These are phyloP conservation scores for Thalassophryne amazonica DNA, from an alignment of 2,797 vertebrate genomes.

Conservation along the genomic window DNA sequence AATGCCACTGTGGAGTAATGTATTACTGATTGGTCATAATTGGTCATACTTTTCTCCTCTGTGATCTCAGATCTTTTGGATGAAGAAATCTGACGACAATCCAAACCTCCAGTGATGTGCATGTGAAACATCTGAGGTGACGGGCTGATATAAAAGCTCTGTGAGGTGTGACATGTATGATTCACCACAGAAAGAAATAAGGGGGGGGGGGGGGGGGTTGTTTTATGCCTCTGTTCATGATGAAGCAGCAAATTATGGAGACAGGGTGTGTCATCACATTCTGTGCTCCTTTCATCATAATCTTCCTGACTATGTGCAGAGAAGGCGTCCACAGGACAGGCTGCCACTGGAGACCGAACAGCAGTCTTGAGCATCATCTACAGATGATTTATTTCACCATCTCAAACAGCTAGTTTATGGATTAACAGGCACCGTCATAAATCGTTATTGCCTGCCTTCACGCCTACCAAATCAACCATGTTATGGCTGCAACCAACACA, in stretches of 20 bases:
- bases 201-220: no score
- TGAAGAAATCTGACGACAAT: conserved; percentile 56
- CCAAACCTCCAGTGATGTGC: conserved; percentile 46
- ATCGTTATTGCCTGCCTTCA: not conserved
- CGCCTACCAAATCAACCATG: not conserved
- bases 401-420: conserved; percentile 34
- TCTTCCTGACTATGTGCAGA: conserved; percentile 63
- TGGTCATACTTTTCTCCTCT: conserved; percentile 27
- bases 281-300: conserved; percentile 75
- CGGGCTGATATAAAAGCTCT: conserved; percentile 57
- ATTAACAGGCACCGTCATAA: conserved; percentile 32
- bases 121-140: conserved; percentile 71
- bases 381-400: conserved; percentile 59
- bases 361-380: conserved; percentile 53
- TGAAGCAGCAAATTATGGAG: conserved; percentile 74
- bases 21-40: conserved; percentile 38
- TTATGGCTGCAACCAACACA: not conserved
- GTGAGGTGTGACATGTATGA: conserved; percentile 63
- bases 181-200: conserved; percentile 44
- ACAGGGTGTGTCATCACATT: conserved; percentile 79
- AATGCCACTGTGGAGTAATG: conserved; percentile 8
- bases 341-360: conserved; percentile 60
- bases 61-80: conserved; percentile 46
- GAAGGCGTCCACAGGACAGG: no score
- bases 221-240: conserved; percentile 72